Conservation (phyloP, 30 jellyfish, hydroid and myxozoan species). For the Aurelia aurita region DNA sequence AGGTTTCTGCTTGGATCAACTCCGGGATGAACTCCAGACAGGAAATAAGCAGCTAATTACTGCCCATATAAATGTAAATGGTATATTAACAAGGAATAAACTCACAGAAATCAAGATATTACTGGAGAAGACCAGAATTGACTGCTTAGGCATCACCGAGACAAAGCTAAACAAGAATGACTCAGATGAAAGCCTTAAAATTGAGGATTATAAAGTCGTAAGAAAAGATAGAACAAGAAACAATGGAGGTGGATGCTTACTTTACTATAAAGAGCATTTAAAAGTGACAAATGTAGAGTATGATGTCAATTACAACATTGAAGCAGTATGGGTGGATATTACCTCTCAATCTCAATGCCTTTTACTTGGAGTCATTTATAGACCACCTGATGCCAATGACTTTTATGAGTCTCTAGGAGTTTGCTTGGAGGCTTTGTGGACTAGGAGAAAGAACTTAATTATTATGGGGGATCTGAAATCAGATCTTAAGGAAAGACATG, state of each 20-base stretch:
- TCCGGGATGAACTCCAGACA: neutral
- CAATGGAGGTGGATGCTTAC: slow-evolving; percentile 21
- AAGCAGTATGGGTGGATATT: slow-evolving; percentile 24
- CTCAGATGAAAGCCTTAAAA: slow-evolving; percentile 21
- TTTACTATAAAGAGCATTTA: neutral
- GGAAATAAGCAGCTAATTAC: neutral
- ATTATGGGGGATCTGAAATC: slow-evolving; percentile 17
- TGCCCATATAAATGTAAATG: too few relatives aligned
- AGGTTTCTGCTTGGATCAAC: neutral
- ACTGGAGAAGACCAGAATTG: slow-evolving; percentile 13
- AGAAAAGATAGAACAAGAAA: slow-evolving; percentile 24
- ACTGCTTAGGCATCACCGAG: slow-evolving; percentile 19
- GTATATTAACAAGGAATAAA: neutral
- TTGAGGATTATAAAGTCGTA: neutral
- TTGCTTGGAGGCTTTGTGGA: slow-evolving; percentile 11
- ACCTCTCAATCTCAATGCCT: slow-evolving; percentile 2
- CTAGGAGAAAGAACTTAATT: slow-evolving; percentile 17
- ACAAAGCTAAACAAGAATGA: slow-evolving; percentile 10
- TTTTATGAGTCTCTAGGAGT: neutral
- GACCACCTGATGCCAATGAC: slow-evolving; percentile 13
- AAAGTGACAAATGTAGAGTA: slow-evolving; percentile 1
- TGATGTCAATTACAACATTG: neutral
- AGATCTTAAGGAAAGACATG: slow-evolving; percentile 6
- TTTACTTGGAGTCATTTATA: slow-evolving; percentile 9
- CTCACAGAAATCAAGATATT: slow-evolving; percentile 6